Evolutionary conservation across 2,113 vertebrate genomes (phyloP).

Genomic region (Ahaetulla prasina): DNA sequence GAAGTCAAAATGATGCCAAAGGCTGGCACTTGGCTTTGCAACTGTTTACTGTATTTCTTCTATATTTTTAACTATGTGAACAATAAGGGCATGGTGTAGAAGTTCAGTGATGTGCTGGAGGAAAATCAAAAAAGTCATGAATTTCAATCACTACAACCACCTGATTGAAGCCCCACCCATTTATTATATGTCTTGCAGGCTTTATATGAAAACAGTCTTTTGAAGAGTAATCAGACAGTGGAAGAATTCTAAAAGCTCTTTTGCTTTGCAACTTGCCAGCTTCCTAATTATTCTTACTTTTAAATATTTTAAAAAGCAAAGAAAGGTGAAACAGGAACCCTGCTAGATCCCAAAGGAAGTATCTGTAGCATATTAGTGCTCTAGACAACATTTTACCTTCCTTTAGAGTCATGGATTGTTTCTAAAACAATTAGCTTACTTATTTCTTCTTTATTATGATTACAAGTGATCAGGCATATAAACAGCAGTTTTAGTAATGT

Average conservation of each 20-base stretch:
- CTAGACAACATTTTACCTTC: neutral
- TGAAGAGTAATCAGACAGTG: neutral
- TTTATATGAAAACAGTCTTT: neutral
- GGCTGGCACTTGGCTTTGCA: neutral
- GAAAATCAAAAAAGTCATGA: neutral
- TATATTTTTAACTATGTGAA: neutral
- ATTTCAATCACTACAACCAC: neutral
- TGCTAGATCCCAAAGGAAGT: neutral
- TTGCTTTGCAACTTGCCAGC: neutral
- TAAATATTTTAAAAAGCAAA: neutral
- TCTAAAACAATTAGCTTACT: neutral
- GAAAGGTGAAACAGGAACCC: neutral
- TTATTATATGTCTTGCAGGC: neutral
- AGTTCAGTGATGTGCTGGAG: neutral
- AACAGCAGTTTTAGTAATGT: slow-evolving; percentile 10
- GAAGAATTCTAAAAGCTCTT: neutral
- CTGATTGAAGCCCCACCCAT: neutral
- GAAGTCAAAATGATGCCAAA: neutral
- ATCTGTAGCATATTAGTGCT: neutral
- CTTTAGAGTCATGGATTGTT: neutral
- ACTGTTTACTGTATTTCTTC: neutral
- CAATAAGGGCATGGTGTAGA: neutral
- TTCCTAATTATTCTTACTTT: neutral
- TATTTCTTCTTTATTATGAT: slow-evolving; percentile 15
- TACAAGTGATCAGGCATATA: slow-evolving; percentile 1